Conservation (phyloP, 2,888 invertebrate genomes). For the Parnassius apollo region DNA sequence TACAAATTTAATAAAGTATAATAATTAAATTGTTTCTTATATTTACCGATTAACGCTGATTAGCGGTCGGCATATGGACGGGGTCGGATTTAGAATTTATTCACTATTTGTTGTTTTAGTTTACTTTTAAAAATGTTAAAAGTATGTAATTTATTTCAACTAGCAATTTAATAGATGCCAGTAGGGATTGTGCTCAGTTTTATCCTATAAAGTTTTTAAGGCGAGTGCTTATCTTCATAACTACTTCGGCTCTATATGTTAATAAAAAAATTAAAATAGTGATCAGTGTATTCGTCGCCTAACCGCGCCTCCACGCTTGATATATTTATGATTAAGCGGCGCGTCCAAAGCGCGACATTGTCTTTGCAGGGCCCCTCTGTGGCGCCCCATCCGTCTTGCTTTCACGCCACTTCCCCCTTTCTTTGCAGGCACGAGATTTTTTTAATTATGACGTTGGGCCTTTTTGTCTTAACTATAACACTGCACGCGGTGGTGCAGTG, state of each 20-base stretch:
- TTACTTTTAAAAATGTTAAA: too few species aligned
- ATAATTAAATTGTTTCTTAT: too few species aligned
- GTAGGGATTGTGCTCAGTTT: too few species aligned
- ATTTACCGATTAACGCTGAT: too few species aligned
- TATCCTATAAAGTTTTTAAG: too few species aligned
- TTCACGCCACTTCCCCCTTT: conserved; percentile 77
- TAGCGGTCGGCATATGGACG: too few species aligned
- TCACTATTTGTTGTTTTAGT: too few species aligned
- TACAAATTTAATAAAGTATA: too few species aligned
- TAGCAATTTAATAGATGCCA: too few species aligned
- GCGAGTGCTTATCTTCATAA: too few species aligned
- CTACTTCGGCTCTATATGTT: not conserved
- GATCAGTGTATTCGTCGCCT: conserved; percentile 43
- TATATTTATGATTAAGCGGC: conserved; percentile 79
- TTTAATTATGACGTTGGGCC: conserved; percentile 80
- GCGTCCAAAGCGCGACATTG: conserved; percentile 75
- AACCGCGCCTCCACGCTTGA: conserved; percentile 62
- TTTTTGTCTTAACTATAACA: conserved; percentile 69
- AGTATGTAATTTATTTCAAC: too few species aligned
- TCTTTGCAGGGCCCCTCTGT: conserved; percentile 70
- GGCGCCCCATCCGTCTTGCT: conserved; percentile 76
- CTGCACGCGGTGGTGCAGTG: conserved; percentile 32
- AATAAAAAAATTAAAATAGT: conserved; percentile 9
- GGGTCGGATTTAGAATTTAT: too few species aligned
- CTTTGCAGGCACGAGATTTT: conserved; percentile 79